These are phyloP conservation scores for Oreocharis arfaki DNA, from an alignment of 2,113 vertebrate species.

Conservation along the genomic window DNA sequence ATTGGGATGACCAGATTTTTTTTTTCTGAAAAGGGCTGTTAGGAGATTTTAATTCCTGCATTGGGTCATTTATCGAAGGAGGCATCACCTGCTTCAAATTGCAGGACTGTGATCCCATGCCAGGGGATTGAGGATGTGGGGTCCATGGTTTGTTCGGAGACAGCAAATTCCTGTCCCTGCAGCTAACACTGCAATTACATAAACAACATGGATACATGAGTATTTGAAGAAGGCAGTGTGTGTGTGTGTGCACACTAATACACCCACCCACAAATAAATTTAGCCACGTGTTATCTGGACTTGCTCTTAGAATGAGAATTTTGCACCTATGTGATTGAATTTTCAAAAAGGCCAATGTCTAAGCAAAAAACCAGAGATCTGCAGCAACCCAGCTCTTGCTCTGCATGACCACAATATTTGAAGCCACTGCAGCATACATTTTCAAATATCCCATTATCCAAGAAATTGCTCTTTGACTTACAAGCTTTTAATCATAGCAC, in stretches of 20 bases:
- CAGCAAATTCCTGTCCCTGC: not conserved
- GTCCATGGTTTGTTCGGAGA: not conserved
- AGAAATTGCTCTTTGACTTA: not conserved
- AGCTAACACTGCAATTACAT: not conserved
- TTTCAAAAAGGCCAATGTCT: not conserved
- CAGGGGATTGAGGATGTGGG: not conserved
- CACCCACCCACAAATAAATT: not conserved
- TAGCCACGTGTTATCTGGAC: too few relatives aligned
- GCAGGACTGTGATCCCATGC: not conserved
- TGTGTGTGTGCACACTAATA: not conserved
- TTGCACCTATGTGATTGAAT: not conserved
- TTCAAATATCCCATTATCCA: not conserved
- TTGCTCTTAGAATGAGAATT: not conserved
- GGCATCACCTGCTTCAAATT: not conserved
- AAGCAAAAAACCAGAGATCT: not conserved
- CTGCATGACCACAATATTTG: not conserved
- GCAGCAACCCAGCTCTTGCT: not conserved
- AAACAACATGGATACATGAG: not conserved
- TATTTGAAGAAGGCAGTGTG: not conserved
- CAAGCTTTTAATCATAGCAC: not conserved
- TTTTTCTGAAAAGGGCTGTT: not conserved
- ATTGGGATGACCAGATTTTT: not conserved
- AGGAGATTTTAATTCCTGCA: not conserved
- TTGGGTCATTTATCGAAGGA: not conserved
- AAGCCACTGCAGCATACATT: not conserved